Percentiles rank a stretch among this genome's conserved stretches.
phyloP scores from a whole-genome alignment of 2,888 invertebrate genomes.

The Acanthococcus lagerstroemiae region DNA sequence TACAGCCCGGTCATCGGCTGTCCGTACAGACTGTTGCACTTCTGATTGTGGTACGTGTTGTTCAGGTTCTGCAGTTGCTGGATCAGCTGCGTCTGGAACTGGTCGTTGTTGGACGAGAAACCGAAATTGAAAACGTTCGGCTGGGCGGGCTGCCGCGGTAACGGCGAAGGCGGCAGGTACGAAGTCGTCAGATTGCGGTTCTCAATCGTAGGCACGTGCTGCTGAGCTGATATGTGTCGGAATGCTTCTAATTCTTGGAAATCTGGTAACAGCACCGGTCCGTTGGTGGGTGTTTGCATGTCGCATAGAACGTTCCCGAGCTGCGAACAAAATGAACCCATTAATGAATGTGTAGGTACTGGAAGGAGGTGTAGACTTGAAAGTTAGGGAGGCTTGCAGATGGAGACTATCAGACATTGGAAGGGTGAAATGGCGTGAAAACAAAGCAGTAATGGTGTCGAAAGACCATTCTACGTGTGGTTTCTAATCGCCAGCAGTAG shows the following conservation, averaged over 20 bases:
- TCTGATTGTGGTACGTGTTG: slow-evolving; percentile 31
- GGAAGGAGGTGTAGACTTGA: neutral
- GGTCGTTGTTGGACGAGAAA: slow-evolving; percentile 39
- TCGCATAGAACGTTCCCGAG: slow-evolving; percentile 32
- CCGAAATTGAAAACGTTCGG: slow-evolving; percentile 35
- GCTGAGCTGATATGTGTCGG: slow-evolving; percentile 25
- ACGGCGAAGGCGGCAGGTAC: slow-evolving; percentile 24
- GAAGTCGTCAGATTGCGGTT: slow-evolving; percentile 11
- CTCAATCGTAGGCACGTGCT: slow-evolving; percentile 20
- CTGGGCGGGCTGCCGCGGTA: slow-evolving; percentile 9
- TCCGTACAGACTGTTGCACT: slow-evolving; percentile 21
- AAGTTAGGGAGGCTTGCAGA: neutral
- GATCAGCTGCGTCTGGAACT: slow-evolving; percentile 46
- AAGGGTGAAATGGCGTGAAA: neutral
- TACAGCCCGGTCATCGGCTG: slow-evolving; percentile 40
- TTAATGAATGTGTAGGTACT: neutral
- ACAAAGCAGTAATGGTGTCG: no score
- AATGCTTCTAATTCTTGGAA: slow-evolving; percentile 32
- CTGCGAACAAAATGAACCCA: neutral
- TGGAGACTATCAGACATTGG: neutral
- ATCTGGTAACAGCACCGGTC: slow-evolving; percentile 32
- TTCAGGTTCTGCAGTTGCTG: slow-evolving; percentile 47
- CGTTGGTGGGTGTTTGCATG: slow-evolving; percentile 33
- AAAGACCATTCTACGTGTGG: no score
- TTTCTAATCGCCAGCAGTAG: no score